phyloP scores from a whole-genome alignment of 64 coral and sea anemone species.

The Astreopora myriophthalma region DNA sequence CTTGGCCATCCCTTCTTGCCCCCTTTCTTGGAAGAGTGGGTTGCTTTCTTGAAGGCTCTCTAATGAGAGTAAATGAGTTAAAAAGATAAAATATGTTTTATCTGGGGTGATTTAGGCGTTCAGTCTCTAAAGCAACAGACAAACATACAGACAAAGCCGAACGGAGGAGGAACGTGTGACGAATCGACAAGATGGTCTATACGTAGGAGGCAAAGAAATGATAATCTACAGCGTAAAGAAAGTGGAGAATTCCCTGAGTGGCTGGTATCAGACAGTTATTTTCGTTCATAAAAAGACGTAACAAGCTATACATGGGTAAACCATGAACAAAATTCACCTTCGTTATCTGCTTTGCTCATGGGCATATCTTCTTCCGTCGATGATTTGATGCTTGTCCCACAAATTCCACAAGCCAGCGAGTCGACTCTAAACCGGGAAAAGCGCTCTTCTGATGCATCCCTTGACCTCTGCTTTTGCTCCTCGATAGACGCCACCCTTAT shows the following conservation, averaged over 20 bases:
- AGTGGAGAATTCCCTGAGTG: no score
- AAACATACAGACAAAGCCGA: no score
- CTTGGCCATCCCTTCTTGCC: background rate
- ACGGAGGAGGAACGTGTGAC: no score
- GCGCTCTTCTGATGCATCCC: background rate
- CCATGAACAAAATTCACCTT: background rate
- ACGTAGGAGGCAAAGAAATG: no score
- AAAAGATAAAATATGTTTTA: background rate
- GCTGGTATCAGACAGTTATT: no score
- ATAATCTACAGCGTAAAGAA: no score
- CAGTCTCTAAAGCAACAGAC: background rate
- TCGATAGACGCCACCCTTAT: background rate
- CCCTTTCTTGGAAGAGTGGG: background rate
- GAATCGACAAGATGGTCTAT: no score
- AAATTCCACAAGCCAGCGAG: conserved; percentile 39
- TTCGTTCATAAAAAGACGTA: no score
- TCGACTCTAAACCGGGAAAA: conserved; percentile 61
- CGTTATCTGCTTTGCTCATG: background rate
- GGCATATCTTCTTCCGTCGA: background rate
- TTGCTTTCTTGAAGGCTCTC: background rate
- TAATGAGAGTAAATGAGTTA: background rate
- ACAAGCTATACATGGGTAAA: background rate
- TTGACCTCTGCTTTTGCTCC: background rate
- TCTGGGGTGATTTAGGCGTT: background rate
- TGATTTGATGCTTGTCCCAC: conserved; percentile 21